Evolutionary conservation across 2,888 invertebrate species (phyloP), one percentile per base, ranked within the genome.

Genomic region (Andrena chrysosceles): DNA sequence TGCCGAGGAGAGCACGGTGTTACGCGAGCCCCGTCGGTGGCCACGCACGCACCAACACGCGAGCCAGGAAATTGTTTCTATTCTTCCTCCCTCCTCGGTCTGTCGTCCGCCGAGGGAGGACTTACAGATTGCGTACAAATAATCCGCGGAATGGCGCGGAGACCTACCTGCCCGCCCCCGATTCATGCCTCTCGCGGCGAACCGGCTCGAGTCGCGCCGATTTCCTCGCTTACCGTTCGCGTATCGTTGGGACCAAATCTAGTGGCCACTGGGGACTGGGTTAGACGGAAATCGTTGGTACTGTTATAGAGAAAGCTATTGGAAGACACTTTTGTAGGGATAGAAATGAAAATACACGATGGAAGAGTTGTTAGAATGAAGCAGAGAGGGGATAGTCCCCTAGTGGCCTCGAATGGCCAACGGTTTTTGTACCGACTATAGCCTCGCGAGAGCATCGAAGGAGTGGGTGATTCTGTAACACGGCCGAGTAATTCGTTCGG

Each of bases 51-150:
- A 83, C 64, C 69, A 73, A 81, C 68, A 78, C 78, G 74, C 71
- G 54, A 77, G 71, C 62, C 81, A 77, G 66, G 75, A 87, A 87
- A 87, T 87, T 85, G 80, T 87, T 87, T 84, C 85, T 79, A 85
- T 87, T 81, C 78, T 52, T 69, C 70, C n/a, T 64, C 23, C 23
- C 26, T 20, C 48, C 63, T n/a, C 42, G 20, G 67, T 49, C 33
- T 20, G 29, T n/a, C 71, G 23, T 72, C 63, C 78, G 60, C 66
- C 67, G 49, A 52, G 66, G 75, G 69, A 71, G 66, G 63, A 75
- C 72, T 69, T 85, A 86, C 87, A 85, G 84, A 87, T 87, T 86
- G 78, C 83, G 77, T 87, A 87, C 86, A 87, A 87, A 87, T 87
- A 86, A 87, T 85, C 81, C 72, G 48, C 72, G 62, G 72, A 79